Evolutionary conservation across 2,888 invertebrate genomes (phyloP).

Genomic region (Agriotes lineatus): DNA sequence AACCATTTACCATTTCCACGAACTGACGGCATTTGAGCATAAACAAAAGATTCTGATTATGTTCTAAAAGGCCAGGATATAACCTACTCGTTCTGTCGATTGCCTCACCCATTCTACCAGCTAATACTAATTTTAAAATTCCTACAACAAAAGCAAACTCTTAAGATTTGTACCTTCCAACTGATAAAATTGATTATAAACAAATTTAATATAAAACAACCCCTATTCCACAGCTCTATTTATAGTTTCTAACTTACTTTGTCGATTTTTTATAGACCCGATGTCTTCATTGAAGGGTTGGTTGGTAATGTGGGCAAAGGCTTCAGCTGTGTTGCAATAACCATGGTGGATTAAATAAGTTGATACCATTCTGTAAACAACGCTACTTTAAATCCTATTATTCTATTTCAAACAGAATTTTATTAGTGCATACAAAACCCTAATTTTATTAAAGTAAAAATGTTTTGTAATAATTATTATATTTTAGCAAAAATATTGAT

Average conservation of each 20-base stretch:
- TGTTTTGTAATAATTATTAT: too few relatives aligned
- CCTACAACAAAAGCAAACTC: constrained; percentile 73
- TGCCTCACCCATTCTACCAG: constrained; percentile 96
- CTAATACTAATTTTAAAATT: constrained; percentile 91
- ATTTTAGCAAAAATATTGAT: too few relatives aligned
- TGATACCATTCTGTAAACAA: constrained; percentile 87
- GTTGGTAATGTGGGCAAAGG: constrained; percentile 91
- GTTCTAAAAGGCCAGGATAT: constrained; percentile 94
- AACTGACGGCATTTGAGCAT: constrained; percentile 98
- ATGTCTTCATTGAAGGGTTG: constrained; percentile 94
- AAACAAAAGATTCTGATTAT: constrained; percentile 91
- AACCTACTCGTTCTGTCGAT: constrained; percentile 89
- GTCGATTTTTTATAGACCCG: constrained; percentile 94
- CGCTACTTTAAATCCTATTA: constrained; percentile 23
- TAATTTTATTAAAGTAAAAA: too few relatives aligned
- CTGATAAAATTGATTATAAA: too few relatives aligned
- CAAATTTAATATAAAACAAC: too few relatives aligned
- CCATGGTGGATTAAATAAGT: constrained; percentile 98
- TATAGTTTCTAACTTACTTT: constrained; percentile 76
- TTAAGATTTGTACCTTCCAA: too few relatives aligned
- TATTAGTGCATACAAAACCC: too few relatives aligned
- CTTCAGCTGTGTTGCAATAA: constrained; percentile 95
- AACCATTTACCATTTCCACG: constrained; percentile 97
- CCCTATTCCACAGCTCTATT: not conserved
- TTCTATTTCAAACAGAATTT: constrained; percentile 59